Evolutionary conservation across 2,888 invertebrate species (phyloP).

Genomic region (Drosophila prostipennis): DNA sequence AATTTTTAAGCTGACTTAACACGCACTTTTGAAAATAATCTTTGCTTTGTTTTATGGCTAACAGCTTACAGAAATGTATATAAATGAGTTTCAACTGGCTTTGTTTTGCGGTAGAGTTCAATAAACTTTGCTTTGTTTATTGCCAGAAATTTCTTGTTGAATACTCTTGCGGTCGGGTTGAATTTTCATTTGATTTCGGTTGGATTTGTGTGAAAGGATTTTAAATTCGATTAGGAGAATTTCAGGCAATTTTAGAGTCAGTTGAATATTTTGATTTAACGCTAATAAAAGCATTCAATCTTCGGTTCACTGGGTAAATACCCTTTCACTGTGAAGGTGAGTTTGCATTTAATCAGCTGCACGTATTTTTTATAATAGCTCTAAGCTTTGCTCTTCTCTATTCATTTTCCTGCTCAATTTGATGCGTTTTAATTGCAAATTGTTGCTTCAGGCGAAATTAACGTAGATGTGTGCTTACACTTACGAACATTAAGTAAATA

Average conservation of each 20-base stretch:
- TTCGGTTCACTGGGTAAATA: background rate
- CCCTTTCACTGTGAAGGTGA: background rate
- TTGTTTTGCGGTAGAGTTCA: conserved; percentile 19
- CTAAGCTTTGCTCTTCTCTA: conserved; percentile 5
- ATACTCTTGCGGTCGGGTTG: conserved; percentile 5
- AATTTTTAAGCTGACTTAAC: conserved; percentile 6
- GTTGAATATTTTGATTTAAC: background rate
- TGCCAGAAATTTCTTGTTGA: background rate
- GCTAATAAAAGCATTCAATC: background rate
- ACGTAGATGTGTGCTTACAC: too few relatives aligned
- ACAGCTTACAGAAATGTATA: conserved; percentile 7
- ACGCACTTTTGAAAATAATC: conserved; percentile 8
- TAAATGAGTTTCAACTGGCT: conserved; percentile 12
- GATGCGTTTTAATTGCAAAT: conserved; percentile 19
- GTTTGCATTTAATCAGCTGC: background rate
- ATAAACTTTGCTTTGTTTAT: conserved; percentile 22
- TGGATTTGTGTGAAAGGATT: background rate
- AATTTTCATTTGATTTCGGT: conserved; percentile 16
- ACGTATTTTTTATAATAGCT: background rate
- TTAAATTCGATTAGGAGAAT: background rate
- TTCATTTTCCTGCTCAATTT: conserved; percentile 26
- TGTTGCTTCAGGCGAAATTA: conserved; percentile 8
- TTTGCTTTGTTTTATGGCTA: conserved; percentile 9
- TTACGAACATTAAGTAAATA: too few relatives aligned
- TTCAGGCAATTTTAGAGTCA: background rate